These are phyloP conservation scores for Pycnonotus jocosus DNA, from an alignment of 2,113 vertebrate species.

Conservation along the genomic window DNA sequence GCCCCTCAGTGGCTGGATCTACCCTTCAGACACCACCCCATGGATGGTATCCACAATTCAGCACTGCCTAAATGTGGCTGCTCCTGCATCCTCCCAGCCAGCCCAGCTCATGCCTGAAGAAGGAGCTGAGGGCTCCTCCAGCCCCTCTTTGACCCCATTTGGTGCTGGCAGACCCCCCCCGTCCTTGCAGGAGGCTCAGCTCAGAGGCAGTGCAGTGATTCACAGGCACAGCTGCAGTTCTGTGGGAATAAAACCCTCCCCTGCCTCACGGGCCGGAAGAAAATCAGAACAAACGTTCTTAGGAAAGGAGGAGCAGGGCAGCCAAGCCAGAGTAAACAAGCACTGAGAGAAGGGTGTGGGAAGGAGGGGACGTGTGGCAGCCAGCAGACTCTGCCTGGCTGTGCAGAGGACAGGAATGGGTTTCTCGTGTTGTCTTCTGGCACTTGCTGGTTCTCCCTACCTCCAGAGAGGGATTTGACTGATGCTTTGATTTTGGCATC, in stretches of 20 bases:
- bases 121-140: neutral
- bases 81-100: neutral
- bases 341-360: slow-evolving; percentile 9
- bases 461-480: neutral
- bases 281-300: slow-evolving; percentile 37
- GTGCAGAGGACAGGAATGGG: neutral
- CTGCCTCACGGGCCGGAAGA: slow-evolving; percentile 50
- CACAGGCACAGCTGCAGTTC: slow-evolving; percentile 45
- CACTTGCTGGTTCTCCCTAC: fast-evolving
- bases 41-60: neutral
- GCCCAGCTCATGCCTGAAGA: neutral
- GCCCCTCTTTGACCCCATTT: neutral
- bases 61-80: fast-evolving
- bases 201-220: neutral
- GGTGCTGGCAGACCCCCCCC: neutral
- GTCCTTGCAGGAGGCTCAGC: neutral
- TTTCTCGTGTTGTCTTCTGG: neutral
- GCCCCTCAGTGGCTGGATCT: neutral
- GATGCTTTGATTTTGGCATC: neutral
- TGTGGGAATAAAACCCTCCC: slow-evolving; percentile 55
- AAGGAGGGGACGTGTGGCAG: neutral
- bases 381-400: neutral
- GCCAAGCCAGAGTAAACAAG: slow-evolving; percentile 57
- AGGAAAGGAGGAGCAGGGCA: slow-evolving; percentile 42
- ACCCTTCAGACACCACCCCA: neutral